These are phyloP conservation scores for Glaucopsyche alexis DNA, from an alignment of 2,888 invertebrate genomes.

Conservation along the genomic window DNA sequence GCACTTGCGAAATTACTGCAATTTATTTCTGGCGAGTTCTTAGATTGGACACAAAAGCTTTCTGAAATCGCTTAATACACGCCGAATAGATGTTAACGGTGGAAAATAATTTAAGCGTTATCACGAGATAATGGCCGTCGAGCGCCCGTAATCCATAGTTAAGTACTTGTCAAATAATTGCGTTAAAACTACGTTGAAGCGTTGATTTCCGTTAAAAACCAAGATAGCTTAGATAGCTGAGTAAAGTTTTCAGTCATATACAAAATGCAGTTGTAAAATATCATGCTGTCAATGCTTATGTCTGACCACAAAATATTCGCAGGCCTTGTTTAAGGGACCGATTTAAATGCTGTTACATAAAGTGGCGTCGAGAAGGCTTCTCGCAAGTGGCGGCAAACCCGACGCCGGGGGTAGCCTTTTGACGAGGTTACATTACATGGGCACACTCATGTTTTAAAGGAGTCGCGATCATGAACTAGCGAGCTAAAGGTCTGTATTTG, in stretches of 20 bases:
- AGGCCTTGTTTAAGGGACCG: too few relatives aligned
- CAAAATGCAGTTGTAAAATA: too few relatives aligned
- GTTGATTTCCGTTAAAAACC: constrained; percentile 3
- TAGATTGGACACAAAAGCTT: constrained; percentile 8
- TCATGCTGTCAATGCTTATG: too few relatives aligned
- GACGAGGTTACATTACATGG: too few relatives aligned
- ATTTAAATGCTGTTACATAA: too few relatives aligned
- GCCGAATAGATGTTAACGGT: constrained; percentile 6
- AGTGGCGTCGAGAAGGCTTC: too few relatives aligned
- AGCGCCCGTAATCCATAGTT: constrained; percentile 8
- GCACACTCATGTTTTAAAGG: too few relatives aligned
- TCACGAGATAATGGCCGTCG: constrained; percentile 13
- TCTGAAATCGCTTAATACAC: constrained; percentile 8
- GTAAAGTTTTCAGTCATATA: background rate
- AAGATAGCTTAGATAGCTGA: background rate
- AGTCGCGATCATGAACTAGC: too few relatives aligned
- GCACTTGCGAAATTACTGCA: constrained; percentile 19
- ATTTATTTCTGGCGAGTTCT: constrained; percentile 16
- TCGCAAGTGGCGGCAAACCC: too few relatives aligned
- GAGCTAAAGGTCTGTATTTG: too few relatives aligned
- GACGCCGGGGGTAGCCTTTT: too few relatives aligned
- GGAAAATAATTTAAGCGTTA: constrained; percentile 24
- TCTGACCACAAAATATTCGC: too few relatives aligned
- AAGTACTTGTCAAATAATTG: constrained; percentile 24
- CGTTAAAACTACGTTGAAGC: constrained; percentile 24